A percentile compares a stretch with the other conserved stretches of the same genome.
Evolutionary conservation across 2,797 vertebrate genomes (phyloP).

Genomic region (Hipposideros larvatus): DNA sequence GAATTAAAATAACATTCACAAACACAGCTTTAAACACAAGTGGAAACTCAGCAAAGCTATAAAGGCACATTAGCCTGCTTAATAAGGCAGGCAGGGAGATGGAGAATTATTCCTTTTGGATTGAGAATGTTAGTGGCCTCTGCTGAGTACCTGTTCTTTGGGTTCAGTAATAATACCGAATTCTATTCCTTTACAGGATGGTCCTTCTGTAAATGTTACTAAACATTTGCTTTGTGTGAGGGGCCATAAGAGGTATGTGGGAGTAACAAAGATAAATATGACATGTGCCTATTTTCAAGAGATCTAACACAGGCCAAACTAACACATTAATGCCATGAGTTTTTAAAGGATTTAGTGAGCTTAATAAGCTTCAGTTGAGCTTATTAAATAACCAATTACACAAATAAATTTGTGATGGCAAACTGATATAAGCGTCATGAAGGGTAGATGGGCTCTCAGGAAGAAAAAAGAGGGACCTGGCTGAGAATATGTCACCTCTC

Average conservation of each 20-base stretch:
- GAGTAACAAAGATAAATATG: conserved; percentile 25
- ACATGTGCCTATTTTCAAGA: not conserved
- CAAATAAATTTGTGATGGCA: conserved; percentile 23
- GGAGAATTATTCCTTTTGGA: not conserved
- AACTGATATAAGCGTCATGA: not conserved
- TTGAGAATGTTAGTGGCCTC: not conserved
- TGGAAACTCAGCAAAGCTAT: not conserved
- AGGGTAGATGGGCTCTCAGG: not conserved
- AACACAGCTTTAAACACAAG: conserved; percentile 43
- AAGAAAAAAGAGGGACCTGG: not conserved
- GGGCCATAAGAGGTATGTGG: not conserved
- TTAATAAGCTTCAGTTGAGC: not conserved
- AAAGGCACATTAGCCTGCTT: not conserved
- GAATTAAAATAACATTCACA: conserved; percentile 62
- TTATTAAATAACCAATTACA: not conserved
- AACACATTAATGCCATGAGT: not conserved
- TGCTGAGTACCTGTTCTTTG: not conserved
- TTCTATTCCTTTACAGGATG: not conserved
- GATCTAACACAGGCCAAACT: not conserved
- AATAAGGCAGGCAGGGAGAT: not conserved
- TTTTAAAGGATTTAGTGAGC: conserved; percentile 25
- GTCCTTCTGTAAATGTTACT: not conserved
- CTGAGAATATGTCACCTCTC: not conserved
- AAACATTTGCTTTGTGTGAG: not conserved
- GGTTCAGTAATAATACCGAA: not conserved